phyloP scores from a whole-genome alignment of 2,113 vertebrate genomes.

The Gopherus flavomarginatus region DNA sequence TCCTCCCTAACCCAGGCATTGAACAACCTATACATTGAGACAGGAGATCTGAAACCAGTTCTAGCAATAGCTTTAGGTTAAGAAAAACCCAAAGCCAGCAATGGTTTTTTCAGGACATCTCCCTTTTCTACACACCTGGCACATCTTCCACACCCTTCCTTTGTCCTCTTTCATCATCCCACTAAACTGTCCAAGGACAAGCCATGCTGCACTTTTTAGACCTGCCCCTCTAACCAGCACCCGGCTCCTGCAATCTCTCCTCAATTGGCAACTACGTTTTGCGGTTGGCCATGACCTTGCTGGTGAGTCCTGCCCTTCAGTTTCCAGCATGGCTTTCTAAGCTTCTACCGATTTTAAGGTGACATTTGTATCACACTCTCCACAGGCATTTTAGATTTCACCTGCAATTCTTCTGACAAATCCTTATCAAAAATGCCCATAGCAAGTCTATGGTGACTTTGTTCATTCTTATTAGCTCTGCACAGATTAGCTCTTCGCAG shows the following conservation, averaged over 20 bases:
- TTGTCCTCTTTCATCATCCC: background rate
- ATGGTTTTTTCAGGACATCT: accelerated
- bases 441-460: conserved; percentile 65
- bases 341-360: accelerated
- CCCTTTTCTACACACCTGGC: accelerated
- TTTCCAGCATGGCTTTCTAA: accelerated
- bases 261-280: accelerated
- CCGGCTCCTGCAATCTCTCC: background rate
- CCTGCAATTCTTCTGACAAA: conserved; percentile 69
- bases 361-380: conserved; percentile 33
- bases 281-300: background rate
- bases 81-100: background rate
- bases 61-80: accelerated
- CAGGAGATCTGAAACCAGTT: accelerated
- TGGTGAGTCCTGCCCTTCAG: background rate
- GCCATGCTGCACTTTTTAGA: background rate
- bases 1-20: background rate
- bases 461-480: conserved; percentile 62
- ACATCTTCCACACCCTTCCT: background rate
- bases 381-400: conserved; percentile 39
- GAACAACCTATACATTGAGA: background rate
- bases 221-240: accelerated
- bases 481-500: conserved; percentile 72
- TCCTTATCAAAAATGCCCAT: conserved; percentile 61
- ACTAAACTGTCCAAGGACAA: accelerated